Evolutionary conservation across 2,113 vertebrate genomes (phyloP).

Genomic region (Prunella fulvescens): DNA sequence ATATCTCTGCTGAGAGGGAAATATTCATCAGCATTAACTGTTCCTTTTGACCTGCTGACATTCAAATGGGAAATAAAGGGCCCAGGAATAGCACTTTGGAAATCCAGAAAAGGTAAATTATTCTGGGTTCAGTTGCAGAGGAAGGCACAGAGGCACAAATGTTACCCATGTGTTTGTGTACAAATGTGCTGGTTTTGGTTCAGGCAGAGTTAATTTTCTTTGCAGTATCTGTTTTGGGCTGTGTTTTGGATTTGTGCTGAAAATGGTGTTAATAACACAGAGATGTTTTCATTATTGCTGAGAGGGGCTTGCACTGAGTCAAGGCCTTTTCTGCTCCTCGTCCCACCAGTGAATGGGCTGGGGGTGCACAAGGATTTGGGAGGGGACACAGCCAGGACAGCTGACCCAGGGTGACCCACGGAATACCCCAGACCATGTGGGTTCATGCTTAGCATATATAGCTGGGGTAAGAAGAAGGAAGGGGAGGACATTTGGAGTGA

Average conservation of each 20-base stretch:
- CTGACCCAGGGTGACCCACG: background rate
- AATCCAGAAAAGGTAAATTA: background rate
- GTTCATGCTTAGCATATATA: background rate
- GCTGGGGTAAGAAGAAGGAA: background rate
- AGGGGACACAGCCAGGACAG: background rate
- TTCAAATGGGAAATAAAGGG: background rate
- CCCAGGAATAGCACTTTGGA: background rate
- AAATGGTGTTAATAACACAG: background rate
- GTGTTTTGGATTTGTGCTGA: background rate
- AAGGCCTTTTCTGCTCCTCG: background rate
- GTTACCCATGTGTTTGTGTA: fast-evolving
- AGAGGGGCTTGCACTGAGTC: background rate
- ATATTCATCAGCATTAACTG: constrained; percentile 59
- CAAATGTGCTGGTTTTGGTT: fast-evolving
- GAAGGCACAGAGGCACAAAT: background rate
- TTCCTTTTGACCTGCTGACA: constrained; percentile 56
- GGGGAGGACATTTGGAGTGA: background rate
- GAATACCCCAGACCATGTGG: background rate
- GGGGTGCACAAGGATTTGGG: background rate
- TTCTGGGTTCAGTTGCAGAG: background rate
- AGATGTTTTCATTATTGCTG: background rate
- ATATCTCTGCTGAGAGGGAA: constrained; percentile 23
- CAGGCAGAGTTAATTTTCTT: background rate
- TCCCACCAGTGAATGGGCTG: background rate
- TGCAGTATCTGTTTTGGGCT: background rate